phyloP scores from a whole-genome alignment of 2,888 invertebrate species.

The Clitarchus hookeri region DNA sequence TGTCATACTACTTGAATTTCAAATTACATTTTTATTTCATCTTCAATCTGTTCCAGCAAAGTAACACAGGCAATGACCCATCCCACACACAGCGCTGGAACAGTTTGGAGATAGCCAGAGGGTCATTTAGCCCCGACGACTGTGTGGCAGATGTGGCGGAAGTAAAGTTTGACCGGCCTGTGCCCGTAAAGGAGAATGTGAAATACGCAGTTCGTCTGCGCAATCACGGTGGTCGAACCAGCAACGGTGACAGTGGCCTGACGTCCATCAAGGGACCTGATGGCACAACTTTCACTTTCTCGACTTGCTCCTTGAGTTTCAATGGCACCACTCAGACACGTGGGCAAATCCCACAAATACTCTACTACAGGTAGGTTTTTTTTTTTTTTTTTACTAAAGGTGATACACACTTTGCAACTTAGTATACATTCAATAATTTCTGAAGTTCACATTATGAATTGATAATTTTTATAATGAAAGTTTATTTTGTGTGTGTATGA shows the following conservation, averaged over 20 bases:
- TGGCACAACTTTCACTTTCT: constrained; percentile 87
- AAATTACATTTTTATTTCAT: constrained; percentile 30
- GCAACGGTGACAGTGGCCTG: constrained; percentile 92
- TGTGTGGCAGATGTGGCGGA: constrained; percentile 82
- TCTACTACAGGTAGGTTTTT: constrained; percentile 76
- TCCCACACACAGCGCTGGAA: constrained; percentile 82
- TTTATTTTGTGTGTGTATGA: too few species aligned
- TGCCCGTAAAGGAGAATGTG: constrained; percentile 84
- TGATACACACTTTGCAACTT: too few species aligned
- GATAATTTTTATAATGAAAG: too few species aligned
- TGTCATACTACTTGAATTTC: too few species aligned
- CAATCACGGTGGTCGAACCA: constrained; percentile 90
- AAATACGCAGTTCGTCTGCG: constrained; percentile 88
- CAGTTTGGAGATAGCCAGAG: constrained; percentile 80
- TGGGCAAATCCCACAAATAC: constrained; percentile 91
- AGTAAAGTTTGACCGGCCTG: constrained; percentile 86
- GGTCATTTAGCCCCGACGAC: constrained; percentile 82
- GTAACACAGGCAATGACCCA: constrained; percentile 58
- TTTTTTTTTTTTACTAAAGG: neutral
- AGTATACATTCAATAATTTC: too few species aligned
- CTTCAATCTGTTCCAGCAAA: constrained; percentile 44
- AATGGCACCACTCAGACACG: constrained; percentile 95
- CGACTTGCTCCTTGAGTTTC: constrained; percentile 89
- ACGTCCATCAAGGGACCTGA: constrained; percentile 89
- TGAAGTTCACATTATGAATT: too few species aligned